phyloP scores from a whole-genome alignment of 2,113 vertebrate species.

The Diadophis punctatus region DNA sequence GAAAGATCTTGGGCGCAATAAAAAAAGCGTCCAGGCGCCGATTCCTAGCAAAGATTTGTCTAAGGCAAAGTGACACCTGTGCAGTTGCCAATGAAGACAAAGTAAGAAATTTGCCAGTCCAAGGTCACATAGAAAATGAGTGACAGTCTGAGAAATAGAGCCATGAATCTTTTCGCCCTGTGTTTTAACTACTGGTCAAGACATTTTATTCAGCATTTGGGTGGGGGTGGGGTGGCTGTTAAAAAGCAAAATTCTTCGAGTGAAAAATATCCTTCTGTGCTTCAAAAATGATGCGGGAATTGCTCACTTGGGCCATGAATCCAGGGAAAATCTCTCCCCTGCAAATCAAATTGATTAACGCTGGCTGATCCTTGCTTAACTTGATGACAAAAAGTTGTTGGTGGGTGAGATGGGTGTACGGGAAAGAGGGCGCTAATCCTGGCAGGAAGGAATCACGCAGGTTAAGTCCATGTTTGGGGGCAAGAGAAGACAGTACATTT shows the following conservation, averaged over 20 bases:
- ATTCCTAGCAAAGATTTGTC: neutral
- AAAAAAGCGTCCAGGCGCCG: neutral
- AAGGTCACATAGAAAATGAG: conserved; percentile 3
- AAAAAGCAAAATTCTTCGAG: neutral
- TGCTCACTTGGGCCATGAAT: neutral
- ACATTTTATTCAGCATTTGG: neutral
- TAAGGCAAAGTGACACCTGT: neutral
- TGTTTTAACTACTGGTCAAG: conserved; percentile 5
- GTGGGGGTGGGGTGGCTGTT: neutral
- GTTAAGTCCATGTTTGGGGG: neutral
- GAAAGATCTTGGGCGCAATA: neutral
- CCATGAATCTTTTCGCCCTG: neutral
- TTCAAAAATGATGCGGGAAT: neutral
- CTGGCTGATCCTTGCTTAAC: neutral
- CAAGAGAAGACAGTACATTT: neutral
- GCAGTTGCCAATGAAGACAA: neutral
- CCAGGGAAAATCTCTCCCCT: neutral
- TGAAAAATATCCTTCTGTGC: neutral
- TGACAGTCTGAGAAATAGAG: neutral
- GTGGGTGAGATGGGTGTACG: neutral
- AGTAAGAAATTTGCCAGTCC: neutral
- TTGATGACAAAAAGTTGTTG: neutral
- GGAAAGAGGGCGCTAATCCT: neutral
- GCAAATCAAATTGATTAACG: neutral
- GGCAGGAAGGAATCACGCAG: neutral